These are phyloP conservation scores for Gymnogyps californianus DNA, from an alignment of 2,113 vertebrate genomes.

Conservation along the genomic window DNA sequence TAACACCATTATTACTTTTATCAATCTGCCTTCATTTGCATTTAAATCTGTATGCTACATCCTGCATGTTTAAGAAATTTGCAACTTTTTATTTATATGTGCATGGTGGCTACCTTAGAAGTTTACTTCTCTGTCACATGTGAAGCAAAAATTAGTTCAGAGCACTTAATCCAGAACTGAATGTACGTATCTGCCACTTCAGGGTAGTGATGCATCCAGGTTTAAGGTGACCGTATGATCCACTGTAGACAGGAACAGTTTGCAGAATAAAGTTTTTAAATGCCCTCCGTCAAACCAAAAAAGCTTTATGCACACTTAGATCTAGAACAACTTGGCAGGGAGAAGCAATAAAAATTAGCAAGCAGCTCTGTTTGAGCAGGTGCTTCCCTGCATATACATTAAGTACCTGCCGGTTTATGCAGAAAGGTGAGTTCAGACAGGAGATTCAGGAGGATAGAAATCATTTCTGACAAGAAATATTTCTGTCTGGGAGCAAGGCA, in stretches of 20 bases:
- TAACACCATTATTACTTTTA: constrained; percentile 29
- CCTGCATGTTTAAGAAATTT: background rate
- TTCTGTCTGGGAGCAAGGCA: background rate
- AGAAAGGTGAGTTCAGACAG: background rate
- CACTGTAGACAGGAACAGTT: background rate
- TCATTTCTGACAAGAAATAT: background rate
- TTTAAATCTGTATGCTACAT: constrained; percentile 3
- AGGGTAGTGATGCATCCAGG: background rate
- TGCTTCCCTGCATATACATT: background rate
- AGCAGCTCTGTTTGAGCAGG: background rate
- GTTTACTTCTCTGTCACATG: background rate
- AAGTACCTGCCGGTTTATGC: background rate
- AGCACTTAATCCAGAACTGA: background rate
- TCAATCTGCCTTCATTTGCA: constrained; percentile 29
- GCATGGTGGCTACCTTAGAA: background rate
- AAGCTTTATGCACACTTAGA: background rate
- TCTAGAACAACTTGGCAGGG: background rate
- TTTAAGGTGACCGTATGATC: background rate
- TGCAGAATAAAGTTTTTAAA: background rate
- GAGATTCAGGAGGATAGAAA: background rate
- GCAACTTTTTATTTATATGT: background rate
- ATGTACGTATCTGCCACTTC: background rate
- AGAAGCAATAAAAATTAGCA: background rate
- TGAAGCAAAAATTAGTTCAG: background rate
- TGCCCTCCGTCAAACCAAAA: background rate